A percentile compares a stretch with the other conserved stretches of the same genome.
Conservation (phyloP, 2,797 vertebrate genomes). For the Malurus leucopterus region DNA sequence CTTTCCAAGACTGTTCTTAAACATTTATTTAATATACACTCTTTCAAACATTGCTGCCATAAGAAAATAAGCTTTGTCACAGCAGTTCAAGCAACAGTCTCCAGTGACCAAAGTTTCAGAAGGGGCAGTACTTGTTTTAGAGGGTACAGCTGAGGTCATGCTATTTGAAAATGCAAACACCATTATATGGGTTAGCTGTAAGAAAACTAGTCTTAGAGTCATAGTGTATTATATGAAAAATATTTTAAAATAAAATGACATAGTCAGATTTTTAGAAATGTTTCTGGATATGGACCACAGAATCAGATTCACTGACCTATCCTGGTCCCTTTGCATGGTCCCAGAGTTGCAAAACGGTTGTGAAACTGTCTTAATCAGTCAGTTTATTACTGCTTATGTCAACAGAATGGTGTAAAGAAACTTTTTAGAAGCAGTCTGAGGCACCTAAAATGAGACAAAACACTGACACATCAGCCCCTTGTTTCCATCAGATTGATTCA, state of each 20-base stretch:
- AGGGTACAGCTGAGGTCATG: background rate
- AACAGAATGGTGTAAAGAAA: background rate
- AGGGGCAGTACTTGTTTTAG: background rate
- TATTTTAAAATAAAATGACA: background rate
- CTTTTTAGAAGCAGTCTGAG: background rate
- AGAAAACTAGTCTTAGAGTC: background rate
- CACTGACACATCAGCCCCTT: background rate
- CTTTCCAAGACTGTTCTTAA: background rate
- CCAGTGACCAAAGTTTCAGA: background rate
- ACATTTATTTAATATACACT: conserved; percentile 25
- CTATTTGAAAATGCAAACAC: background rate
- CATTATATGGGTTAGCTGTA: background rate
- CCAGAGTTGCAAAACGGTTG: background rate
- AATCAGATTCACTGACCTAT: background rate
- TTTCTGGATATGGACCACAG: background rate
- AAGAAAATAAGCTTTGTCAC: conserved; percentile 26
- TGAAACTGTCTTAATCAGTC: background rate
- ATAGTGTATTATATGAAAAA: background rate
- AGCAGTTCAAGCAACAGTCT: background rate
- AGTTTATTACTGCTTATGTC: background rate
- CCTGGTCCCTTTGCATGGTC: background rate
- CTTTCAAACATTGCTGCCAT: background rate
- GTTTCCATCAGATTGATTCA: background rate
- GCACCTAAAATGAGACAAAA: background rate
- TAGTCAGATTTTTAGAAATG: background rate